Evolutionary conservation across 1,140 invertebrate genomes (phyloP).

Genomic region (Phthorimaea operculella): DNA sequence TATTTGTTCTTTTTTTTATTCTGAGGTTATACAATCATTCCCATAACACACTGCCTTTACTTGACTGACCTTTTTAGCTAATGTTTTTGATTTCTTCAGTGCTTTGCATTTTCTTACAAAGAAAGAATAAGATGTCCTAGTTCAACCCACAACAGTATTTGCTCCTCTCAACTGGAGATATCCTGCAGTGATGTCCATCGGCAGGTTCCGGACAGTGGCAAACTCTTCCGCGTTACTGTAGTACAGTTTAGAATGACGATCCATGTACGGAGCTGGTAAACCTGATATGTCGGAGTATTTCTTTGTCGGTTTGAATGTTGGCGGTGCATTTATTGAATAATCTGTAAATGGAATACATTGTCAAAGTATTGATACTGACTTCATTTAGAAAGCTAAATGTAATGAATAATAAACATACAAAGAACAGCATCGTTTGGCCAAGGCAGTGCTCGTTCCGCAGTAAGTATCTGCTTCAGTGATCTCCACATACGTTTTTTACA

Average conservation of each 20-base stretch:
- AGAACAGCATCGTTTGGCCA: constrained; percentile 76
- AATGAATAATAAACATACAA: constrained; percentile 65
- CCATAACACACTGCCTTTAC: no score
- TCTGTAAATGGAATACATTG: constrained; percentile 66
- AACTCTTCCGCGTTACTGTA: constrained; percentile 90
- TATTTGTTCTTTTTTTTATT: no score
- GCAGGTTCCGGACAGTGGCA: constrained; percentile 81
- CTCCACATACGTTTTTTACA: constrained; percentile 80
- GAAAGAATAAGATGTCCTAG: background rate
- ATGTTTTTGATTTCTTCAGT: no score
- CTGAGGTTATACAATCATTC: no score
- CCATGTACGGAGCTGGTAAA: constrained; percentile 85
- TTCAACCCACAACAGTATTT: constrained; percentile 82
- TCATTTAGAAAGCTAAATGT: background rate
- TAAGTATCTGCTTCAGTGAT: constrained; percentile 81
- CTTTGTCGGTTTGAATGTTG: constrained; percentile 89
- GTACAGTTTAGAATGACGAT: constrained; percentile 89
- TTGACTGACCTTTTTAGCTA: no score
- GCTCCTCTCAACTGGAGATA: constrained; percentile 88
- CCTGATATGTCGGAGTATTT: constrained; percentile 96
- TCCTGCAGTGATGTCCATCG: constrained; percentile 90
- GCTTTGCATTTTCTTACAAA: background rate
- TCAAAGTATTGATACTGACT: background rate
- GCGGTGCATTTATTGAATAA: constrained; percentile 88
- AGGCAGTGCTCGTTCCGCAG: constrained; percentile 76